These are phyloP conservation scores for Brienomyrus longianalis DNA, from an alignment of 2,113 vertebrate genomes.

Conservation along the genomic window DNA sequence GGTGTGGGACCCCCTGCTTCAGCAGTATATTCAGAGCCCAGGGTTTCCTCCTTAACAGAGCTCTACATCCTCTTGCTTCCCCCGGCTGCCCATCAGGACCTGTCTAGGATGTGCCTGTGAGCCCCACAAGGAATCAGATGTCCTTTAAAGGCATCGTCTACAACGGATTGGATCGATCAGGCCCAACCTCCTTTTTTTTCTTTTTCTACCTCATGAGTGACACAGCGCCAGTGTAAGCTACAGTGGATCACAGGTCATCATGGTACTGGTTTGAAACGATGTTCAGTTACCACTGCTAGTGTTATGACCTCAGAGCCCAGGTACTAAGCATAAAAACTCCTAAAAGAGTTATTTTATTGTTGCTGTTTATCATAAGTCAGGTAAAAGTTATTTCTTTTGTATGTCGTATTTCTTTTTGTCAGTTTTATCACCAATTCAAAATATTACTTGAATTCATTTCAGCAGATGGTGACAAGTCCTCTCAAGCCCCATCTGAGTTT, in stretches of 20 bases:
- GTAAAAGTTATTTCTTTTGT: background rate
- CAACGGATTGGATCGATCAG: background rate
- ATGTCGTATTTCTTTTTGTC: background rate
- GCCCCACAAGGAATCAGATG: background rate
- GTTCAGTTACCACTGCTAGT: background rate
- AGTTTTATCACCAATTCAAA: background rate
- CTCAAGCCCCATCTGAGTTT: background rate
- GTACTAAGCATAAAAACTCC: background rate
- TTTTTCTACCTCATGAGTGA: background rate
- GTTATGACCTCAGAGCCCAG: background rate
- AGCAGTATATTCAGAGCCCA: background rate
- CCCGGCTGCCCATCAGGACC: slow-evolving; percentile 48
- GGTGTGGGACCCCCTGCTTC: background rate
- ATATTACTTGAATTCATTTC: background rate
- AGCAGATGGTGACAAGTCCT: background rate
- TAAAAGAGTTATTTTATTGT: background rate
- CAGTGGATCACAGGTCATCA: background rate
- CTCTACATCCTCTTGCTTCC: slow-evolving; percentile 61
- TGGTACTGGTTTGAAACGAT: background rate
- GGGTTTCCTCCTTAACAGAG: slow-evolving; percentile 47
- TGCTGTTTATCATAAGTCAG: background rate
- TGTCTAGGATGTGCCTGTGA: slow-evolving; percentile 46
- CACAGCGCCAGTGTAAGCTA: background rate
- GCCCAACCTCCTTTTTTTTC: background rate
- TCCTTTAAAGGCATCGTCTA: background rate